Conservation (phyloP, 2,888 invertebrate species). For the Pachliopta kotzebuea region DNA sequence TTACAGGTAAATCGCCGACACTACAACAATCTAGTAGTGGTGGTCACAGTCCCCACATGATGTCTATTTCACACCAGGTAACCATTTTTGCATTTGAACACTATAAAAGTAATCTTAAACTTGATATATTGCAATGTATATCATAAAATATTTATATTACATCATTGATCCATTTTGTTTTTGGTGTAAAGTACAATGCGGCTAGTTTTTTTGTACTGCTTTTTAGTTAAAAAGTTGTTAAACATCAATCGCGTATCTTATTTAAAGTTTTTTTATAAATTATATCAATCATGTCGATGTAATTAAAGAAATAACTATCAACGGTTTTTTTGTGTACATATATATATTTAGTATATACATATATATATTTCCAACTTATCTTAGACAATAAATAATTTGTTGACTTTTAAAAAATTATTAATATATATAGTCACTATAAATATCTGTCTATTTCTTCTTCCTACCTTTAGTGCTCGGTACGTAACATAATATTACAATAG, state of each 20-base stretch:
- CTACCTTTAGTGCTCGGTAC: not conserved
- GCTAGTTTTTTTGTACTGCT: not conserved
- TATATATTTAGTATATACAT: no score
- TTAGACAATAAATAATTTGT: no score
- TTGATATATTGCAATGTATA: not conserved
- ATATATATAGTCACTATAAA: no score
- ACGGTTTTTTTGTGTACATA: no score
- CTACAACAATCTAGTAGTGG: conserved; percentile 59
- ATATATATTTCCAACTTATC: no score
- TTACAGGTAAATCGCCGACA: conserved; percentile 68
- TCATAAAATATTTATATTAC: not conserved
- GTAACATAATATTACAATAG: not conserved
- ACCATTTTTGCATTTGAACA: conserved; percentile 18
- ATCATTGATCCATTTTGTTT: conserved; percentile 1
- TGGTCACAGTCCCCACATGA: conserved; percentile 62
- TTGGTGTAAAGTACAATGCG: conserved; percentile 7
- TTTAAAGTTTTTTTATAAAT: no score
- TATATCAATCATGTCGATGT: no score
- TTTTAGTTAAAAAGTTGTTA: no score
- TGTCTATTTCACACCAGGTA: conserved; percentile 69
- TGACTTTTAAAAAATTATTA: no score
- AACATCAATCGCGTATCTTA: no score
- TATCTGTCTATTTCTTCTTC: not conserved
- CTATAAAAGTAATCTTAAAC: not conserved
- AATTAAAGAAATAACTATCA: no score